These are phyloP conservation scores for Rhea pennata DNA, from an alignment of 2,113 vertebrate species.

Conservation along the genomic window DNA sequence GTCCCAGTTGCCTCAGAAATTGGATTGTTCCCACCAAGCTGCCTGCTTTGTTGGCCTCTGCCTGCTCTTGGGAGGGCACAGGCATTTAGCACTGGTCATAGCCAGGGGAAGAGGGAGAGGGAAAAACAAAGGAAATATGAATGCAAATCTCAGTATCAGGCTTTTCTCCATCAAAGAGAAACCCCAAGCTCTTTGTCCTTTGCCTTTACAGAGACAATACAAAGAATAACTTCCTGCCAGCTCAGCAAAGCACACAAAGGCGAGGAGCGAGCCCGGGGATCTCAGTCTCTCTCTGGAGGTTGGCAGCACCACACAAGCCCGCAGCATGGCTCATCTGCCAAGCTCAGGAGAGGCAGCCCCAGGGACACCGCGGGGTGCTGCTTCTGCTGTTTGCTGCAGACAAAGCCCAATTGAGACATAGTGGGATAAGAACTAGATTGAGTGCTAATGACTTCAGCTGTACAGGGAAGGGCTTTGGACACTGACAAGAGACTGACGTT, in stretches of 20 bases:
- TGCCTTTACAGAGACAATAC: neutral
- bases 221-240: neutral
- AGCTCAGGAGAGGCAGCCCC: neutral
- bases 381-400: neutral
- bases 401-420: neutral
- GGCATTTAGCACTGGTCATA: neutral
- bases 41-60: neutral
- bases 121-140: neutral
- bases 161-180: neutral
- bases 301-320: neutral
- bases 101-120: neutral
- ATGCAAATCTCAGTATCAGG: neutral
- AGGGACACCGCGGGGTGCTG: neutral
- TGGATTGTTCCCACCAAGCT: neutral
- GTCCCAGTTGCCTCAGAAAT: conserved; percentile 42
- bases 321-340: neutral
- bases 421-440: neutral
- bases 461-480: neutral
- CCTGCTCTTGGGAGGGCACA: neutral
- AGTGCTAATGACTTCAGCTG: neutral
- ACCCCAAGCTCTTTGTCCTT: neutral
- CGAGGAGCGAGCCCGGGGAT: neutral
- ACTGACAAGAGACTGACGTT: no score
- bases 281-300: neutral
- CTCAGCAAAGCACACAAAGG: neutral